Conservation (phyloP, 2,113 vertebrate species). For the Bostrychus sinensis region DNA sequence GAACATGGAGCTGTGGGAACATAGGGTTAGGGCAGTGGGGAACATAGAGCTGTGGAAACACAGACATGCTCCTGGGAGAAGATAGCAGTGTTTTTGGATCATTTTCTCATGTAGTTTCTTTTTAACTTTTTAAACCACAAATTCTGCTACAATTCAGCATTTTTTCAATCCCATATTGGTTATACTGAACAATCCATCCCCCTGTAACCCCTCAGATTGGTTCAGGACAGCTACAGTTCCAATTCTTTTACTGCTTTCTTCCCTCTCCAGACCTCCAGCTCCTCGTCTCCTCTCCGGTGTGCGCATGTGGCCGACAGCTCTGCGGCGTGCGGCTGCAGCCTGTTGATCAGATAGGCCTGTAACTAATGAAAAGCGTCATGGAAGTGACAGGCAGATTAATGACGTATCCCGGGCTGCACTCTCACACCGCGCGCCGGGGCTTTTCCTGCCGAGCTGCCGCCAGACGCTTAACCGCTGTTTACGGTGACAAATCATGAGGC, state of each 20-base stretch:
- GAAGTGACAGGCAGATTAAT: slow-evolving; percentile 98
- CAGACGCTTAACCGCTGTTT: slow-evolving; percentile 88
- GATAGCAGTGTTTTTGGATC: too few relatives aligned
- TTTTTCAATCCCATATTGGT: too few relatives aligned
- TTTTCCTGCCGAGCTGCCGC: slow-evolving; percentile 82
- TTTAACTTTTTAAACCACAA: too few relatives aligned
- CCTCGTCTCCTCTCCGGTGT: slow-evolving; percentile 16
- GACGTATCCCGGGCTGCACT: slow-evolving; percentile 86
- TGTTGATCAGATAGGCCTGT: slow-evolving; percentile 90
- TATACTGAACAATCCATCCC: too few relatives aligned
- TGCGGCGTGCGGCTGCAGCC: slow-evolving; percentile 64
- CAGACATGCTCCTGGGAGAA: too few relatives aligned
- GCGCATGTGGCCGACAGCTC: slow-evolving; percentile 37
- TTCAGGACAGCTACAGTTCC: too few relatives aligned
- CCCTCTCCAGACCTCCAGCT: slow-evolving; percentile 15
- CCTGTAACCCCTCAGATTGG: too few relatives aligned
- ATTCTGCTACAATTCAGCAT: too few relatives aligned
- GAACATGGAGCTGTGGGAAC: too few relatives aligned
- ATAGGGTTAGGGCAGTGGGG: too few relatives aligned
- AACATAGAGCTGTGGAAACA: too few relatives aligned
- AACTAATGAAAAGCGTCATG: slow-evolving; percentile 94
- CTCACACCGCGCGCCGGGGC: slow-evolving; percentile 73
- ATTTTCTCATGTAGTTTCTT: too few relatives aligned
- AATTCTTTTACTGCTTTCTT: slow-evolving; percentile 4
- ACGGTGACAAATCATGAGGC: slow-evolving; percentile 93